phyloP scores from a whole-genome alignment of 64 coral and sea anemone species.

The Montipora foliosa region DNA sequence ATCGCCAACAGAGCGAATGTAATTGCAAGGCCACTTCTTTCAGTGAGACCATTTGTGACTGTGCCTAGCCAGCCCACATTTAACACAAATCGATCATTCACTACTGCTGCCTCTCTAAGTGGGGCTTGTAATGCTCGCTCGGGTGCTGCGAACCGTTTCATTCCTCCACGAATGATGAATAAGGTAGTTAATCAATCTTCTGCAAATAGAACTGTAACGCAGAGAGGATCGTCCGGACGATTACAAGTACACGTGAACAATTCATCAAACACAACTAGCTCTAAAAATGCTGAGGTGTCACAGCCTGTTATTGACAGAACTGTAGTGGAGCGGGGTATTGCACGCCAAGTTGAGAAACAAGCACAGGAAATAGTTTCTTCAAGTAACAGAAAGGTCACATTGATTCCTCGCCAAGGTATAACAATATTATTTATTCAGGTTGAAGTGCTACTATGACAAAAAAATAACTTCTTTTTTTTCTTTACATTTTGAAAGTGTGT shows the following conservation, averaged over 20 bases:
- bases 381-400: background rate
- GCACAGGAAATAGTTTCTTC: background rate
- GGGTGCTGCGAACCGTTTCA: background rate
- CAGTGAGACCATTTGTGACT: background rate
- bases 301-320: background rate
- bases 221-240: background rate
- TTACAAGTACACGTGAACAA: background rate
- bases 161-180: conserved; percentile 39
- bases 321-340: background rate
- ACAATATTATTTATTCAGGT: background rate
- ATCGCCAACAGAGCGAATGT: background rate
- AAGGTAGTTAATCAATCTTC: background rate
- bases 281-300: background rate
- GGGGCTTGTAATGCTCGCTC: background rate
- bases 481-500: no score
- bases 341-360: conserved; percentile 18
- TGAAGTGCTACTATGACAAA: background rate
- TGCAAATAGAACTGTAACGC: background rate
- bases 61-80: background rate
- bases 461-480: no score
- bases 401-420: background rate
- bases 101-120: background rate
- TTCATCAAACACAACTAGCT: background rate
- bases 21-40: background rate
- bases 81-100: background rate